These are phyloP conservation scores for Hybos culiciformis DNA, from an alignment of 2,888 invertebrate genomes.

Conservation along the genomic window DNA sequence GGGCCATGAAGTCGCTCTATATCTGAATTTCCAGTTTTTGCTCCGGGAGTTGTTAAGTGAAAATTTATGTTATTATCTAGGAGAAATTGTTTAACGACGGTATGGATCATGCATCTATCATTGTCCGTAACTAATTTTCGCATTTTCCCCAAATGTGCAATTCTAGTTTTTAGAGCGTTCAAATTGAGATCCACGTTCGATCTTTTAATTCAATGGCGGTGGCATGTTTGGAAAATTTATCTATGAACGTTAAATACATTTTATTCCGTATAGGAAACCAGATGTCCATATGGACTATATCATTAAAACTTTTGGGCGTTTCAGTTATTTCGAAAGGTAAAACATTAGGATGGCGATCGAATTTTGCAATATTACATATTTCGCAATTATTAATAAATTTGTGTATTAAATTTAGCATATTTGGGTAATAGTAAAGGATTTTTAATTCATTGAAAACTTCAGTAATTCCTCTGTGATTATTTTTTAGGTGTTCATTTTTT, in stretches of 20 bases:
- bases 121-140: background rate
- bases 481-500: conserved; percentile 6
- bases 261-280: conserved; percentile 3
- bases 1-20: conserved; percentile 8
- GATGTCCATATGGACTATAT: too few species aligned
- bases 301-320: too few species aligned
- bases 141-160: conserved; percentile 5
- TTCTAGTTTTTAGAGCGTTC: conserved; percentile 2
- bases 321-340: background rate
- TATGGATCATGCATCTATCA: conserved; percentile 4
- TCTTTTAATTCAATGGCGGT: background rate
- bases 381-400: conserved; percentile 8
- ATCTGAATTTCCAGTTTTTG: conserved; percentile 10
- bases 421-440: conserved; percentile 5
- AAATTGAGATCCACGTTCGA: conserved; percentile 6
- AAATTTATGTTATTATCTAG: conserved; percentile 5
- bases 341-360: background rate
- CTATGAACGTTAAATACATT: conserved; percentile 7
- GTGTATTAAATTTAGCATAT: conserved; percentile 6
- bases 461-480: conserved; percentile 7
- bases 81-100: conserved; percentile 2
- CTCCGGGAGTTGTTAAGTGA: conserved; percentile 7
- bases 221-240: conserved; percentile 7
- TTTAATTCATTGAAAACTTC: conserved; percentile 8
- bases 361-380: conserved; percentile 6